Base-by-base conservation (phyloP, 2,113 vertebrate genomes). In the Leuciscus idus region DNA sequence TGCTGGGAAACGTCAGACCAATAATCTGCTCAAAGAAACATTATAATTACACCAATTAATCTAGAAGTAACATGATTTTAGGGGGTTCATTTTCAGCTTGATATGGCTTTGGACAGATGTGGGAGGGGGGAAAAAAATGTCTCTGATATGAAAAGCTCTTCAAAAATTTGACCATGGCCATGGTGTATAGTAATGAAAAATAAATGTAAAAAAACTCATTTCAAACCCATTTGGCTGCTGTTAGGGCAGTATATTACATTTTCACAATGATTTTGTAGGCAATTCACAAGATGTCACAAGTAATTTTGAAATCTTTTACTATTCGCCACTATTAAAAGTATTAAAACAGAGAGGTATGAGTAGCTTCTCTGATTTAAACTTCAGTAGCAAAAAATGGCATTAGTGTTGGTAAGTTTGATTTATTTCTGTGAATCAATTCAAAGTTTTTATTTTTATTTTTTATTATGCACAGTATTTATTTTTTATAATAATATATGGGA, bases 21-120 rank as follows among this genome's bases (percentile, higher is more conserved):
- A 80, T 86, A 83, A 75, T 89, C 85, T 75, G 68, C 68, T 89
- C 59, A 87, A 87, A 87, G 81, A 89, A 83, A 80, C 84, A 85
- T 81, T 81, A 86, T 85, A 89, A 87, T 85, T 85, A 87, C 61
- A 68, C 83, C 52, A 85, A 87, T 89, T 83, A 87, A 83, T 57
- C 62, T 43, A 83, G 73, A 89, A 75, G 64, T 85, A 85, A 81
- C 78, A 64, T 89, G 88, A 85, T 61, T 85, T 85, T 83, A 70
- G 86, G 70, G 83, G 57, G 73, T 73, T 82, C 39, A 43, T 77
- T 82, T 83, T 72, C 61, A 50, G 76, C 66, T n/a, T 19, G 19
- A 73, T 15, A 43, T n/a, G 4, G 68, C 64, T 83, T 59, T 73
- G 30, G 50, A 28, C 82, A 73, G 50, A n/a, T 73, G 26, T 21